Conservation (phyloP, 2,113 vertebrate species). For the Paramisgurnus dabryanus region DNA sequence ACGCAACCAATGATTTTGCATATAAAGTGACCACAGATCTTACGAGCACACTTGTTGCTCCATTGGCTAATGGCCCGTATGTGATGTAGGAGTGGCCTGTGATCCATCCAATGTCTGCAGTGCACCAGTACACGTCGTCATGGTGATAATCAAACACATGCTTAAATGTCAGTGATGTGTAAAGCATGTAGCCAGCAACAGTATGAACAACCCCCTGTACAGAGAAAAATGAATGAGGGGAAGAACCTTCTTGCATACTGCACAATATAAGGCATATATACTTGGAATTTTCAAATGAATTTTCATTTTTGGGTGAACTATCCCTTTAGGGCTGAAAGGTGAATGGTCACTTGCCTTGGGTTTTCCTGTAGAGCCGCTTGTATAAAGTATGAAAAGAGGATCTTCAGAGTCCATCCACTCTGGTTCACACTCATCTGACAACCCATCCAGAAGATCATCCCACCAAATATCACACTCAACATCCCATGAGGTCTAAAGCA, state of each 20-base stretch:
- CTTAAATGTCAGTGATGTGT: constrained; percentile 78
- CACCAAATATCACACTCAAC: constrained; percentile 73
- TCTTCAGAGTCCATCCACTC: constrained; percentile 83
- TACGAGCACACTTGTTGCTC: constrained; percentile 75
- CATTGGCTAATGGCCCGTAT: constrained; percentile 78
- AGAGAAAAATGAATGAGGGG: not conserved
- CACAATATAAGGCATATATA: not conserved
- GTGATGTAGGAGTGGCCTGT: constrained; percentile 81
- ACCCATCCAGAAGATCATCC: constrained; percentile 71
- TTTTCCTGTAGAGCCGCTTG: constrained; percentile 83
- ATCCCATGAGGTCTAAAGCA: constrained; percentile 74
- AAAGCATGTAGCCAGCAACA: constrained; percentile 76
- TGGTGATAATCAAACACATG: constrained; percentile 75
- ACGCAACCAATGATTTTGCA: not conserved
- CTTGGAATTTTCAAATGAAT: too few relatives aligned
- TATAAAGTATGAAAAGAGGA: constrained; percentile 82
- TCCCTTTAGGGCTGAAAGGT: not conserved
- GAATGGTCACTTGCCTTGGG: constrained; percentile 71
- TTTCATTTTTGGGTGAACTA: too few relatives aligned
- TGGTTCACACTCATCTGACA: constrained; percentile 74
- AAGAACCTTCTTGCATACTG: not conserved
- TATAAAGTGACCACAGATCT: constrained; percentile 39
- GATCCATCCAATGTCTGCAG: constrained; percentile 81
- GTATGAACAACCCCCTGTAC: constrained; percentile 80
- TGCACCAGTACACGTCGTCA: constrained; percentile 80